A percentile compares a stretch with the other conserved stretches of the same genome.
phyloP scores from a whole-genome alignment of 2,888 invertebrate species.

The Drosophila flavopinicola region DNA sequence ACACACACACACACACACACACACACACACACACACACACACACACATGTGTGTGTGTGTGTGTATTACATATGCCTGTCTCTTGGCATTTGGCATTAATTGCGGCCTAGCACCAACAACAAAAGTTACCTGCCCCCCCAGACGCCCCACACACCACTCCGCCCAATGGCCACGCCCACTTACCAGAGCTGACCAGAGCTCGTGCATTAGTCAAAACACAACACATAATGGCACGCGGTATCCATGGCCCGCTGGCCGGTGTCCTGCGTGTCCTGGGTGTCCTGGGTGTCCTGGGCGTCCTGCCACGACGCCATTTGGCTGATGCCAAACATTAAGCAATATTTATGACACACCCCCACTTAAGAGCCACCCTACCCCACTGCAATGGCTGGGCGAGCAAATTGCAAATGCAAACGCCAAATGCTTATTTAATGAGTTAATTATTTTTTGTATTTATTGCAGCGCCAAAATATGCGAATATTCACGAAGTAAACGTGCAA shows the following conservation, averaged over 20 bases:
- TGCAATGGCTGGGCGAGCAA: constrained; percentile 29
- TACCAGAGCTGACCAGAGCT: constrained; percentile 20
- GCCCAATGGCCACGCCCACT: constrained; percentile 9
- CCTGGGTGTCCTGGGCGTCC: no score
- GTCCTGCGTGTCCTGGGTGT: no score
- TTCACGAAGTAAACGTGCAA: constrained; percentile 60
- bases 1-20: constrained; percentile 13
- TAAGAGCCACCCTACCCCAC: neutral
- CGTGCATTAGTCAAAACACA: constrained; percentile 56
- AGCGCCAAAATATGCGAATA: constrained; percentile 62
- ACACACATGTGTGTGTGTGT: neutral
- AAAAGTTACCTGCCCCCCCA: constrained; percentile 65
- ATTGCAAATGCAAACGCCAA: constrained; percentile 73
- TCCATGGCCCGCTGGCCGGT: constrained; percentile 3
- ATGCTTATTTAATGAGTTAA: constrained; percentile 81
- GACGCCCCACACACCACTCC: neutral
- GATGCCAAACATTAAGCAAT: constrained; percentile 73
- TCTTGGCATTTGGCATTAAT: constrained; percentile 73
- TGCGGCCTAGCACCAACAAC: constrained; percentile 72
- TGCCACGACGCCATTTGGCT: constrained; percentile 61
- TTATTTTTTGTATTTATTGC: constrained; percentile 79
- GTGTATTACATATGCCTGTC: constrained; percentile 20
- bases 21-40: constrained; percentile 3
- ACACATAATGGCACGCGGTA: constrained; percentile 32
- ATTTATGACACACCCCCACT: constrained; percentile 60